Base-by-base conservation (phyloP, 2,888 invertebrate species). In the Zaprionus obscuricornis region DNA sequence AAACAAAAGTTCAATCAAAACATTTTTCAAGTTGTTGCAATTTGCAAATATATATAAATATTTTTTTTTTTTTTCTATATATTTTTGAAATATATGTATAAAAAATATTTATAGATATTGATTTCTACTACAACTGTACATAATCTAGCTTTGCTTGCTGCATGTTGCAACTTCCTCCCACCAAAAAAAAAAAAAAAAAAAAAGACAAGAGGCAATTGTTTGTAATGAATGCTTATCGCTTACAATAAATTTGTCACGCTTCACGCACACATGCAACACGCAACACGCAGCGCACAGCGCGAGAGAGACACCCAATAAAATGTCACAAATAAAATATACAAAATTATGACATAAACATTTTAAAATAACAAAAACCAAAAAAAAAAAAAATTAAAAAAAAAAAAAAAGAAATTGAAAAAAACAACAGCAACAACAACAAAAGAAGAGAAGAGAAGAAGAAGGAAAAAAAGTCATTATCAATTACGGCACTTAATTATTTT, bases 401-500 rank as follows among this genome's bases (percentile, higher is more conserved):
- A 62, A 50, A 51, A 45, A 42, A 37, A 45, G 33, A 50, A n/a
- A 14, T 3, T 33, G 14, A 26, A 43, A 36, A 26, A 50, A 13
- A 29, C 14, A 18, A 43, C 14, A 13, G 24, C 31, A 13, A 46
- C 2, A 46, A n/a, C n/a, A n/a, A n/a, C n/a, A n/a, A n/a, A n/a
- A n/a, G n/a, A n/a, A n/a, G n/a, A 5, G 31, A 7, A 16, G 43
- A 43, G 22, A 42, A 27, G 31, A 29, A 66, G 49, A 59, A 3
- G 27, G 33, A 37, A 42, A 63, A 70, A 73, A 59, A 74, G 79
- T 73, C 79, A 85, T 81, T 81, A 83, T 85, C 85, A 81, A 81
- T 81, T 81, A 85, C 84, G 79, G 57, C 85, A 83, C 85, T 85
- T 81, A 81, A 81, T 78, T 78, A 78, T 83, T 85, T 81, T 83